Evolutionary conservation across 2,888 invertebrate genomes (phyloP).

Genomic region (Adineta ricciae): DNA sequence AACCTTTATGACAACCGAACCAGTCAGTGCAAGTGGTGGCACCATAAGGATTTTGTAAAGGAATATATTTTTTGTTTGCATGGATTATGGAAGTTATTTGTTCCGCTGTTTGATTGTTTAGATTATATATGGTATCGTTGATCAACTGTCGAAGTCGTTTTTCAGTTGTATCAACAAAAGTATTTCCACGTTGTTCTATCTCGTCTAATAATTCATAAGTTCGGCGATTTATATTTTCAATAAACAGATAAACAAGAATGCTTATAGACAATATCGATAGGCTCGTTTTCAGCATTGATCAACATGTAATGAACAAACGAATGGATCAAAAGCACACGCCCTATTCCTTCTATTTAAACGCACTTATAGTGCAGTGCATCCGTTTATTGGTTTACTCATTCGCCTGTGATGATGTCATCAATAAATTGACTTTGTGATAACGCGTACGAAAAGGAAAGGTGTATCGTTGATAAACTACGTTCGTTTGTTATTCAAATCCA

Average conservation of each 20-base stretch:
- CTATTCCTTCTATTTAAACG: neutral
- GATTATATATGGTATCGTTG: neutral
- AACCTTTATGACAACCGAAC: conserved; percentile 14
- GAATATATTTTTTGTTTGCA: neutral
- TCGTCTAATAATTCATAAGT: neutral
- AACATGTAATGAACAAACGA: neutral
- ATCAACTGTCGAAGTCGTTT: neutral
- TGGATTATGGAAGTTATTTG: neutral
- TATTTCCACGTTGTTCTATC: neutral
- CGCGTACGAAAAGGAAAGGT: neutral
- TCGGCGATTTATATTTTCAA: neutral
- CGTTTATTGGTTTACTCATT: neutral
- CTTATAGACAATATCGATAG: neutral
- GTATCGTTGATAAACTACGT: neutral
- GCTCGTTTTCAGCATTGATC: neutral
- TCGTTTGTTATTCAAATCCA: neutral
- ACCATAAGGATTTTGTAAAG: neutral
- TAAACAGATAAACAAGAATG: neutral
- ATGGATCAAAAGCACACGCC: too few species aligned
- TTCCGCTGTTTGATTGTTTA: neutral
- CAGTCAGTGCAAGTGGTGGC: conserved; percentile 4
- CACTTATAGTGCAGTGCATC: neutral
- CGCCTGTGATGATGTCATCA: neutral
- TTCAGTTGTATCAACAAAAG: neutral
- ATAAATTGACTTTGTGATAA: neutral